phyloP scores from a whole-genome alignment of 2,888 invertebrate species.

The Heliconius cydno region DNA sequence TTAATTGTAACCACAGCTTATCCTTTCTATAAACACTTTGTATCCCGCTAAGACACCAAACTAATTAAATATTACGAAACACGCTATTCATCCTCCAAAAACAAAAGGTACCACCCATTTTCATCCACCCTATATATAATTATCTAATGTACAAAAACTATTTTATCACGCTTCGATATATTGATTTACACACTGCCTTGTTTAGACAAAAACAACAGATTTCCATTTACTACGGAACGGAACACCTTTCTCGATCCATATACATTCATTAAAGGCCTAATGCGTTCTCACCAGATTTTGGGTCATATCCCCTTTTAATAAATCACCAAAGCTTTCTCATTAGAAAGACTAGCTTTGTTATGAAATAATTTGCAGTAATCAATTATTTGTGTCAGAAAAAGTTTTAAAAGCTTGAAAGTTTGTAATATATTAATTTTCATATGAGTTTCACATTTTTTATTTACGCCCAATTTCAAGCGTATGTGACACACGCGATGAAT shows the following conservation, averaged over 20 bases:
- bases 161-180: conserved; percentile 28
- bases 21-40: background rate
- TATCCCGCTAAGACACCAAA: background rate
- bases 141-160: conserved; percentile 6
- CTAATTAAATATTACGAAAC: background rate
- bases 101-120: background rate
- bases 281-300: conserved; percentile 43
- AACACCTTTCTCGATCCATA: conserved; percentile 43
- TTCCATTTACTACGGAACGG: conserved; percentile 39
- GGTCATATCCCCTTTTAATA: conserved; percentile 36
- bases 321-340: conserved; percentile 35
- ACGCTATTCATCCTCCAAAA: background rate
- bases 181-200: conserved; percentile 36
- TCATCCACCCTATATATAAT: background rate
- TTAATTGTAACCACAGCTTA: background rate
- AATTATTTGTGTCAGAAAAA: conserved; percentile 17
- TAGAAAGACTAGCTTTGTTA: conserved; percentile 27
- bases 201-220: conserved; percentile 43
- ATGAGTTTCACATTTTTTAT: background rate
- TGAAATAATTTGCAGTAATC: conserved; percentile 4
- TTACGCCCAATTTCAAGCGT: background rate
- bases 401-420: background rate
- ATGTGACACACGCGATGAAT: background rate
- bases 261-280: conserved; percentile 46
- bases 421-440: background rate